A percentile compares a stretch with the other conserved stretches of the same genome.
Conservation (phyloP, 2,888 invertebrate genomes). For the Apocheima hispidaria region DNA sequence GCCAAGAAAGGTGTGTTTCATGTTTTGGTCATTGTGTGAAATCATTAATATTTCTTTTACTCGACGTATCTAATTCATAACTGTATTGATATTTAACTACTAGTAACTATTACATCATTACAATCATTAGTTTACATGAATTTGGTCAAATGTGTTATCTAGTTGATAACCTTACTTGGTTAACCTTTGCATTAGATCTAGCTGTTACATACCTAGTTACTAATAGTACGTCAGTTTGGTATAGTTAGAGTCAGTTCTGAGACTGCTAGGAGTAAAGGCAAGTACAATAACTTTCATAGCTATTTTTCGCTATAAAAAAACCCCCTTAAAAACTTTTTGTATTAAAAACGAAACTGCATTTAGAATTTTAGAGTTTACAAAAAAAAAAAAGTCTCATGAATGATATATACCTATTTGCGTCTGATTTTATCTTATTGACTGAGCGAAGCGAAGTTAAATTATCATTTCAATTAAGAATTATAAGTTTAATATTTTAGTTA, state of each 20-base stretch:
- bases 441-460: too few relatives aligned
- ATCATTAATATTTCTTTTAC: slow-evolving; percentile 13
- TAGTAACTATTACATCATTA: slow-evolving; percentile 49
- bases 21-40: slow-evolving; percentile 49
- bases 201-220: not conserved
- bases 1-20: slow-evolving; percentile 68
- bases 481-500: too few relatives aligned
- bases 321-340: too few relatives aligned
- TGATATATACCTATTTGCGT: too few relatives aligned
- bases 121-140: slow-evolving; percentile 20
- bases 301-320: too few relatives aligned
- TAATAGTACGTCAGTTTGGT: slow-evolving; percentile 4
- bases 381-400: too few relatives aligned
- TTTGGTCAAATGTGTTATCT: slow-evolving; percentile 39
- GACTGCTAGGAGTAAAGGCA: slow-evolving; percentile 12
- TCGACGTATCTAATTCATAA: not conserved
- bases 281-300: slow-evolving; percentile 2
- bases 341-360: too few relatives aligned
- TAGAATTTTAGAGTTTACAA: too few relatives aligned
- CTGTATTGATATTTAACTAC: slow-evolving; percentile 7
- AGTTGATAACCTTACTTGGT: slow-evolving; percentile 57
- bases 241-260: slow-evolving; percentile 6
- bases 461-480: too few relatives aligned
- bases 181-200: slow-evolving; percentile 54
- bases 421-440: too few relatives aligned